A percentile compares a stretch with the other conserved stretches of the same genome.
These are phyloP conservation scores for Thera obeliscata DNA, from an alignment of 2,888 invertebrate species.

Conservation along the genomic window DNA sequence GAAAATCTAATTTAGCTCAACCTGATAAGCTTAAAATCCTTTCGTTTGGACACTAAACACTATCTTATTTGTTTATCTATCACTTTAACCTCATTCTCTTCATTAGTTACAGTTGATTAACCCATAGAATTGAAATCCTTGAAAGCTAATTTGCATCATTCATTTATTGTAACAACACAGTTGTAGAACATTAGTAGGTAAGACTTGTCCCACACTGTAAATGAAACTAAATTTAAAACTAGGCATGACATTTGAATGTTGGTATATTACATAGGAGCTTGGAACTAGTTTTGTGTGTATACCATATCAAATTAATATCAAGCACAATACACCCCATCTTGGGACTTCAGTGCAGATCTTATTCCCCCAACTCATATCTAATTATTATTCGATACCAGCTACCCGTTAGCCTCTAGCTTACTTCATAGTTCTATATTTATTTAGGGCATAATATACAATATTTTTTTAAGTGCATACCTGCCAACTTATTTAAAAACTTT, in stretches of 20 bases:
- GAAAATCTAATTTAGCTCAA: slow-evolving; percentile 68
- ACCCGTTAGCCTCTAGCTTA: no score
- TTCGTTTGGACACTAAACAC: slow-evolving; percentile 50
- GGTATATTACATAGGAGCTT: no score
- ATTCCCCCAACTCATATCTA: no score
- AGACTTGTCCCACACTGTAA: slow-evolving; percentile 5
- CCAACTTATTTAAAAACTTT: neutral
- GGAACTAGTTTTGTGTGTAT: no score
- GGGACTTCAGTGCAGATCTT: no score
- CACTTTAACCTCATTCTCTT: slow-evolving; percentile 49
- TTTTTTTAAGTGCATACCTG: no score
- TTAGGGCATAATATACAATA: no score
- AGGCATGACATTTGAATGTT: neutral
- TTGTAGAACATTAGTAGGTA: neutral
- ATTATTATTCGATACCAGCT: no score
- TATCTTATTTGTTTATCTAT: slow-evolving; percentile 50
- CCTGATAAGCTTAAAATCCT: slow-evolving; percentile 62
- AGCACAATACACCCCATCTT: no score
- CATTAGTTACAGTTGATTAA: slow-evolving; percentile 51
- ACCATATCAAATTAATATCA: no score
- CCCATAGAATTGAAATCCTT: slow-evolving; percentile 62
- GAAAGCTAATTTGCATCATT: slow-evolving; percentile 72
- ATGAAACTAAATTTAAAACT: slow-evolving; percentile 1
- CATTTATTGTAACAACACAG: slow-evolving; percentile 32
- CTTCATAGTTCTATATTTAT: no score